Evolutionary conservation across 2,113 vertebrate genomes (phyloP).

Genomic region (cat (Felis catus)): F.catus_Fca126_mat1.0 CM031412.1:93878001-93878500

Average conservation of each 20-base stretch:
- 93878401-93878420: not conserved
- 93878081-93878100: not conserved
- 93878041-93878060: not conserved
- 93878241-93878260: not conserved
- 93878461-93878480: not conserved
- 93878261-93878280: not conserved
- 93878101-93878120: not conserved
- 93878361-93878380: not conserved
- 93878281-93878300: not conserved
- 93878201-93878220: not conserved
- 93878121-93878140: conserved; percentile 2
- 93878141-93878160: not conserved
- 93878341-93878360: not conserved
- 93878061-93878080: not conserved
- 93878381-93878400: not conserved
- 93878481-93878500: not conserved
- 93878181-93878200: not conserved
- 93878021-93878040: not conserved
- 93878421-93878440: not conserved
- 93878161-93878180: not conserved
- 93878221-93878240: not conserved
- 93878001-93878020: not conserved
- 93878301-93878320: not conserved
- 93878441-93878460: not conserved
- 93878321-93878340: not conserved